Evolutionary conservation across 2,113 vertebrate species (phyloP).

Genomic region (Taxidea taxus): DNA sequence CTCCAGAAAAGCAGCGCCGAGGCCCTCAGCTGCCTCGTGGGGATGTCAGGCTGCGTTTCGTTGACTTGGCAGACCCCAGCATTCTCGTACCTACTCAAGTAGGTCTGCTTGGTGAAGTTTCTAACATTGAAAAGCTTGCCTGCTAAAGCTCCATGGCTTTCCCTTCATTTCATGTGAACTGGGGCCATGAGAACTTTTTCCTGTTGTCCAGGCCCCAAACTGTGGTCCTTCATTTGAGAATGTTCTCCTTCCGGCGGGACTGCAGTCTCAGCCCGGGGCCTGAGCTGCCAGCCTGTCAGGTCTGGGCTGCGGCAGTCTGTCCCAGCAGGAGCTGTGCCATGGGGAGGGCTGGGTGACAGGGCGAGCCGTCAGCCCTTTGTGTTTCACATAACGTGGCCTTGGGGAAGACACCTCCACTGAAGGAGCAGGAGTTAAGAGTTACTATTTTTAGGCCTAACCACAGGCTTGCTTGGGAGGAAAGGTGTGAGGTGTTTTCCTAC

Average conservation of each 20-base stretch:
- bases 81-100: background rate
- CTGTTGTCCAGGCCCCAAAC: background rate
- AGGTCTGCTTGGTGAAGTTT: background rate
- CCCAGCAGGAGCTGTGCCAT: rapidly evolving
- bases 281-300: background rate
- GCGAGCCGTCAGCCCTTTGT: background rate
- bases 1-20: background rate
- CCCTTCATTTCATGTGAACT: background rate
- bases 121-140: background rate
- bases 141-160: background rate
- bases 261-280: background rate
- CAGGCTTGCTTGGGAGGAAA: background rate
- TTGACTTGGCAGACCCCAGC: background rate
- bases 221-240: too few species aligned
- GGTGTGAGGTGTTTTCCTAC: background rate
- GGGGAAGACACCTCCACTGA: background rate
- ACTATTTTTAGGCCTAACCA: background rate
- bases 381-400: background rate
- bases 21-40: background rate
- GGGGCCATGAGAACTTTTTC: background rate
- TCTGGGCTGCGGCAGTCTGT: background rate
- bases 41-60: background rate
- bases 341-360: background rate
- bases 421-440: background rate
- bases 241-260: background rate